Conservation (phyloP, 2,888 invertebrate species). For the Hypselothyrea guttata region DNA sequence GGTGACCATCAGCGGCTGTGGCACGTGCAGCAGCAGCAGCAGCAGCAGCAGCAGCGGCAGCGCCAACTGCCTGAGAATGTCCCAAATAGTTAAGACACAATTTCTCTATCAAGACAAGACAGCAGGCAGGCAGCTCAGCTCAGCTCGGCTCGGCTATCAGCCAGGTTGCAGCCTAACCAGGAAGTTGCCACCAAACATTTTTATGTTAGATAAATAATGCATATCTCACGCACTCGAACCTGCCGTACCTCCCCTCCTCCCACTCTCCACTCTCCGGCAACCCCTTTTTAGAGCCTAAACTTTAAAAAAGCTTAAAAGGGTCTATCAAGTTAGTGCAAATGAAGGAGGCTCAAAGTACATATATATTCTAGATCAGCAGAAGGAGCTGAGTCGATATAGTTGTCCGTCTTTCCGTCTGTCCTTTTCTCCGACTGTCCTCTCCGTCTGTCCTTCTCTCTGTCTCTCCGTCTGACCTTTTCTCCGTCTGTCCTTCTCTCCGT, state of each 20-base stretch:
- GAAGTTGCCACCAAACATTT: conserved; percentile 58
- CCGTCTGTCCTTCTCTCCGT: not conserved
- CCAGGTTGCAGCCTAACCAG: conserved; percentile 11
- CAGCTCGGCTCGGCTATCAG: conserved; percentile 15
- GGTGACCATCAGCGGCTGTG: conserved; percentile 46
- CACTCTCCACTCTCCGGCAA: too few relatives aligned
- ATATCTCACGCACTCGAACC: conserved; percentile 80
- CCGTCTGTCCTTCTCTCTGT: conserved; percentile 12
- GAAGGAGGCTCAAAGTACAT: too few relatives aligned
- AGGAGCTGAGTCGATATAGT: too few relatives aligned
- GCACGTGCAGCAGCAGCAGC: conserved; percentile 60
- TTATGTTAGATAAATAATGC: conserved; percentile 80
- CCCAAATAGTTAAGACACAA: conserved; percentile 55
- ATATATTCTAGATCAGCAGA: too few relatives aligned
- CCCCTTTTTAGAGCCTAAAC: too few relatives aligned
- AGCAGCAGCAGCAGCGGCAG: conserved; percentile 24
- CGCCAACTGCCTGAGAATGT: conserved; percentile 48
- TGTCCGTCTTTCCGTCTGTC: too few relatives aligned
- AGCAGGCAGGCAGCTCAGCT: conserved; percentile 19
- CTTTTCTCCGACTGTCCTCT: too few relatives aligned
- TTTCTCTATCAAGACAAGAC: conserved; percentile 46
- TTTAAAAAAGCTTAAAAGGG: too few relatives aligned
- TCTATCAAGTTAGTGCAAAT: too few relatives aligned
- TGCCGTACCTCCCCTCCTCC: conserved; percentile 30
- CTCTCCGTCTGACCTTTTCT: not conserved